These are phyloP conservation scores for Melipona quadrifasciata DNA, from an alignment of 1,140 invertebrate genomes.

Conservation along the genomic window DNA sequence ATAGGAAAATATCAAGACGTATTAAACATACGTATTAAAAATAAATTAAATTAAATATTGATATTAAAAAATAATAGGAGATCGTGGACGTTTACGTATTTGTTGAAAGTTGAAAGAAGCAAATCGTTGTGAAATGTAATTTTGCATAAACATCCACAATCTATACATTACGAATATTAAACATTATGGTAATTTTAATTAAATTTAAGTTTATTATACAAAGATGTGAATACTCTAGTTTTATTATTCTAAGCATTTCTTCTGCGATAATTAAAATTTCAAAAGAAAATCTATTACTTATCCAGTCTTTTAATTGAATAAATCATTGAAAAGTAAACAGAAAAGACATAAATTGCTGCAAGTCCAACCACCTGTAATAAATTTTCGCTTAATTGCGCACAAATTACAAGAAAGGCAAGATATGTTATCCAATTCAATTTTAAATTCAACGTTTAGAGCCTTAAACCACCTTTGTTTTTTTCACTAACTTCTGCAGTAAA, in stretches of 20 bases:
- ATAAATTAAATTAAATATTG: neutral
- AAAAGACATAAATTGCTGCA: neutral
- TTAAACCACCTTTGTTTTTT: neutral
- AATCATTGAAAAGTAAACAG: neutral
- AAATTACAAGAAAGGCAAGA: neutral
- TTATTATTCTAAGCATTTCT: neutral
- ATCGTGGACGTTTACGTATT: neutral
- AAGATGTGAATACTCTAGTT: neutral
- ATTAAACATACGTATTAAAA: neutral
- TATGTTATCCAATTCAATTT: neutral
- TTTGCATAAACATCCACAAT: fast-evolving
- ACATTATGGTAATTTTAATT: neutral
- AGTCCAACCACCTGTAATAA: neutral
- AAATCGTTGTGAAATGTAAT: neutral
- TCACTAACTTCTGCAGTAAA: neutral
- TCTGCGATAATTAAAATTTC: neutral
- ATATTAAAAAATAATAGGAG: neutral
- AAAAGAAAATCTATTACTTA: neutral
- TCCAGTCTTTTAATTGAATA: neutral
- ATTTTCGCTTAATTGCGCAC: neutral
- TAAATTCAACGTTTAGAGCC: neutral
- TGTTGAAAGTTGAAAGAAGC: neutral
- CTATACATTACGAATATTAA: neutral
- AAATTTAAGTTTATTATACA: neutral
- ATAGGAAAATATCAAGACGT: neutral